These are phyloP conservation scores for Tetropium fuscum DNA, from an alignment of 2,888 invertebrate species.

Conservation along the genomic window DNA sequence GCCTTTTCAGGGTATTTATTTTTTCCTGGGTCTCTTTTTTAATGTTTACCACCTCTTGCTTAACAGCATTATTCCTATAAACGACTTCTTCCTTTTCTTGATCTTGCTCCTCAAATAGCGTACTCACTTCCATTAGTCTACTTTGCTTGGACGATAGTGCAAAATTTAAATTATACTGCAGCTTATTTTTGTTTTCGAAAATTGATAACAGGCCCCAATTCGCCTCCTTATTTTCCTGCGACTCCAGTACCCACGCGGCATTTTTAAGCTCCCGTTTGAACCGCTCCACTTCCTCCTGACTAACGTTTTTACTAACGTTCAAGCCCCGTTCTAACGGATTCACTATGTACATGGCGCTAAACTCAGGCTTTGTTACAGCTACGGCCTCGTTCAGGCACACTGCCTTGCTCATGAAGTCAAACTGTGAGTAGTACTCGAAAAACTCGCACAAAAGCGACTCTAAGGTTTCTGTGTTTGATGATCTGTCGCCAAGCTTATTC, in stretches of 20 bases:
- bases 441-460: constrained; percentile 79
- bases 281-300: constrained; percentile 76
- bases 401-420: constrained; percentile 80
- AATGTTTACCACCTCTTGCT: constrained; percentile 63
- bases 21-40: constrained; percentile 51
- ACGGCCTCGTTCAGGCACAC: constrained; percentile 80
- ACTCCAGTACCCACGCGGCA: constrained; percentile 79
- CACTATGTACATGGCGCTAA: constrained; percentile 80
- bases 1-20: constrained; percentile 40
- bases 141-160: constrained; percentile 58
- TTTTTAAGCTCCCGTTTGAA: constrained; percentile 75
- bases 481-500: constrained; percentile 65
- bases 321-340: constrained; percentile 85
- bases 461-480: constrained; percentile 68
- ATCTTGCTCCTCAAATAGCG: constrained; percentile 69
- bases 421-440: constrained; percentile 84
- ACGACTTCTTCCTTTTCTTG: constrained; percentile 52
- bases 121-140: constrained; percentile 74
- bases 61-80: constrained; percentile 68
- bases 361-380: constrained; percentile 76
- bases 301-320: constrained; percentile 91
- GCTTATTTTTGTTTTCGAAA: constrained; percentile 66
- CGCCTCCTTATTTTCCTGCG: constrained; percentile 61
- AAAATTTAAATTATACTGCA: constrained; percentile 68
- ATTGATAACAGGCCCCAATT: constrained; percentile 61